These are phyloP conservation scores for Macrobrachium nipponense DNA, from an alignment of 1,140 invertebrate species.

Conservation along the genomic window DNA sequence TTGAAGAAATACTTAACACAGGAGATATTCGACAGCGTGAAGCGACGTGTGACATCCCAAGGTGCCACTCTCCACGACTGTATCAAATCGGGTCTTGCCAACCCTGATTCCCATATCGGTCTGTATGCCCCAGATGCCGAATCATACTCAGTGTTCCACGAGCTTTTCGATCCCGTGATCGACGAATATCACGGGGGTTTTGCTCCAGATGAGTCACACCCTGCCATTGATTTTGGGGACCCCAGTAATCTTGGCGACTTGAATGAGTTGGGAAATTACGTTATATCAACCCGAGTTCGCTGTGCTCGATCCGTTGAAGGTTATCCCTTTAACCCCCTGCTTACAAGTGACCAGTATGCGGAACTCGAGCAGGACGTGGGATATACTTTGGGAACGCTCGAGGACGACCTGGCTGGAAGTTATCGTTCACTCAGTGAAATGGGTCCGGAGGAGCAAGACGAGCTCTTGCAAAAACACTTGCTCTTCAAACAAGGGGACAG, in stretches of 20 bases:
- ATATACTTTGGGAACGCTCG: slow-evolving; percentile 65
- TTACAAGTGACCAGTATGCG: slow-evolving; percentile 57
- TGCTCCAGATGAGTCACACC: slow-evolving; percentile 66
- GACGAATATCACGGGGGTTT: slow-evolving; percentile 74
- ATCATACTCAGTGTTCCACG: slow-evolving; percentile 80
- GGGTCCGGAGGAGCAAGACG: slow-evolving; percentile 91
- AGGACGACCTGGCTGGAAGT: too few species aligned
- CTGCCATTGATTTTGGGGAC: slow-evolving; percentile 71
- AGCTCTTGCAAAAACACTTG: slow-evolving; percentile 96
- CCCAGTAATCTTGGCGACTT: slow-evolving; percentile 72
- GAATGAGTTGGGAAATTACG: slow-evolving; percentile 77
- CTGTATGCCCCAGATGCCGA: slow-evolving; percentile 80
- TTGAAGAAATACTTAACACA: slow-evolving; percentile 92
- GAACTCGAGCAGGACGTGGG: slow-evolving; percentile 92
- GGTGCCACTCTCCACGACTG: slow-evolving; percentile 89
- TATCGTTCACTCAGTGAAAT: slow-evolving; percentile 73
- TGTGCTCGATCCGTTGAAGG: slow-evolving; percentile 80
- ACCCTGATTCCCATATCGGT: slow-evolving; percentile 22
- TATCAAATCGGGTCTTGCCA: slow-evolving; percentile 82
- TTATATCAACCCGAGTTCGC: slow-evolving; percentile 81
- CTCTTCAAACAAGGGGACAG: slow-evolving; percentile 95
- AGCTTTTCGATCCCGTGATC: slow-evolving; percentile 81
- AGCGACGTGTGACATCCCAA: slow-evolving; percentile 89
- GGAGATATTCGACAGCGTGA: slow-evolving; percentile 89
- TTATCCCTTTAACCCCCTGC: slow-evolving; percentile 73